These are phyloP conservation scores for Acrocephalus scirpaceus DNA, from an alignment of 2,797 vertebrate species.

Conservation along the genomic window DNA sequence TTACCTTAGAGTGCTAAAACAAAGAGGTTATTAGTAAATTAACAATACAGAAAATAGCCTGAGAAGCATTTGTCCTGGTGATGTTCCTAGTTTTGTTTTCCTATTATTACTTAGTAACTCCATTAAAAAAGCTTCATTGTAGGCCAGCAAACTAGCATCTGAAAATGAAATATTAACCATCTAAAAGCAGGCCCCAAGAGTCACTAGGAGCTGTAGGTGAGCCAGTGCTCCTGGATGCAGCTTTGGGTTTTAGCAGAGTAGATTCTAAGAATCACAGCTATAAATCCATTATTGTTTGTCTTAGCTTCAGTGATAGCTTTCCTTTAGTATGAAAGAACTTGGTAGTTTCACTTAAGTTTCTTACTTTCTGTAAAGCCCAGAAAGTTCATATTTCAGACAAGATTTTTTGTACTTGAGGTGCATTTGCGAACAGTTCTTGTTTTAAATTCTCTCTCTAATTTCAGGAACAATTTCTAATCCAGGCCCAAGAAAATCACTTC, in stretches of 20 bases:
- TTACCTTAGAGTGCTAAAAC: not conserved
- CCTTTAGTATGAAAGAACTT: not conserved
- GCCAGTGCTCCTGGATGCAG: rapidly evolving
- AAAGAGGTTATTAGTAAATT: not conserved
- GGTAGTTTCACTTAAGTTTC: not conserved
- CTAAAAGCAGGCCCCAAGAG: not conserved
- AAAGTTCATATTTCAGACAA: not conserved
- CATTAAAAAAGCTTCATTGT: not conserved
- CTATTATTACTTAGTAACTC: not conserved
- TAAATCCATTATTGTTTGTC: not conserved
- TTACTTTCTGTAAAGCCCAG: not conserved
- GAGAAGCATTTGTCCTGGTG: not conserved
- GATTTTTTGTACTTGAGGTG: not conserved
- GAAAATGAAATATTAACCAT: not conserved
- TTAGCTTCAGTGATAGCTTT: not conserved
- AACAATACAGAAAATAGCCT: not conserved
- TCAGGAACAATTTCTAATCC: constrained; percentile 94
- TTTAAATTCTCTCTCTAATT: constrained; percentile 35
- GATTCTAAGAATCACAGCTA: not conserved
- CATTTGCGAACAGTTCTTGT: not conserved
- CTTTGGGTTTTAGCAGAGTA: not conserved
- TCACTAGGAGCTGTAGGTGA: not conserved
- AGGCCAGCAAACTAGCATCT: not conserved
- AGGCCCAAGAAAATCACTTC: constrained; percentile 90
- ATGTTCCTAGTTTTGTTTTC: not conserved